phyloP scores from a whole-genome alignment of 2,888 invertebrate genomes.

The Torymus tubicola region DNA sequence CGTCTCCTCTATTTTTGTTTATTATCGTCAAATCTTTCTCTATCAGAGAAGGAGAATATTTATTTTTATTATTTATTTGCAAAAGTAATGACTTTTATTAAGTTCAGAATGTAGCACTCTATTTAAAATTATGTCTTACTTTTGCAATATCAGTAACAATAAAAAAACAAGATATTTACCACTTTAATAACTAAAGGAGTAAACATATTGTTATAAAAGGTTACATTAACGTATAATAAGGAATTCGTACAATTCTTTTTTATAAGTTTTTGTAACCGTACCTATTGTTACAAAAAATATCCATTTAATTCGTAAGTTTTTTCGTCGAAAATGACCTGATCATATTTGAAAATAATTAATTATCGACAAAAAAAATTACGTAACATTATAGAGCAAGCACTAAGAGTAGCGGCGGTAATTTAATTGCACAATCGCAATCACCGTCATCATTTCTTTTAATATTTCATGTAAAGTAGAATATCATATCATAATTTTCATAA shows the following conservation, averaged over 20 bases:
- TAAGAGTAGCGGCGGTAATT: slow-evolving; percentile 63
- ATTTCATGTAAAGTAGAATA: slow-evolving; percentile 35
- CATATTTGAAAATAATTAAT: too few species aligned
- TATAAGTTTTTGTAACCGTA: not conserved
- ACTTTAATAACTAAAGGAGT: not conserved
- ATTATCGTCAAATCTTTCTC: slow-evolving; percentile 34
- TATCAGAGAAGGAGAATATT: slow-evolving; percentile 30
- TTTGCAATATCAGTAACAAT: slow-evolving; percentile 21
- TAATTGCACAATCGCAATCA: slow-evolving; percentile 41
- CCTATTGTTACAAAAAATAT: slow-evolving; percentile 5
- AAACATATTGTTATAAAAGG: too few species aligned
- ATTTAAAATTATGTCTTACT: not conserved
- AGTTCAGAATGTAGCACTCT: too few species aligned
- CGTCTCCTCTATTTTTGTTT: slow-evolving; percentile 45
- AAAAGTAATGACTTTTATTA: slow-evolving; percentile 30
- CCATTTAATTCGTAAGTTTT: slow-evolving; percentile 12
- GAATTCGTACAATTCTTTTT: slow-evolving; percentile 12
- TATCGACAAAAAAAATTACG: slow-evolving; percentile 25
- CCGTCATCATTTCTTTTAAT: slow-evolving; percentile 31
- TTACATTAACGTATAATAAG: slow-evolving; percentile 4
- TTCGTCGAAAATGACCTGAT: slow-evolving; percentile 14
- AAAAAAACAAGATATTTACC: not conserved
- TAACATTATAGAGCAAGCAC: slow-evolving; percentile 45
- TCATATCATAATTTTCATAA: slow-evolving; percentile 34
- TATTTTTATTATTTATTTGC: slow-evolving; percentile 17